phyloP scores from a whole-genome alignment of 2,888 invertebrate genomes.

The Limulus polyphemus region DNA sequence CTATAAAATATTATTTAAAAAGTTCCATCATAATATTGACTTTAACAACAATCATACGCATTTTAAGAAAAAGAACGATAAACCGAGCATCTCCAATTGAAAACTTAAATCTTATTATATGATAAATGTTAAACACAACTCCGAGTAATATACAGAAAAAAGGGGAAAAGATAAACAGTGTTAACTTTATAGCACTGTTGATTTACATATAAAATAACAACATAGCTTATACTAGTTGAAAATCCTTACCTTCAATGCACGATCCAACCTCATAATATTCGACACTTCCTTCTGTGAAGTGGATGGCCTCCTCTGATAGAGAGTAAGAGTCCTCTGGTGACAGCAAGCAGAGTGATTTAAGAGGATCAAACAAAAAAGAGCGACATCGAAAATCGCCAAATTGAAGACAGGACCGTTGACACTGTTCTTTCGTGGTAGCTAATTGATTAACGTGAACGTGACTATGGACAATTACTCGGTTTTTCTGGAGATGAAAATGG shows the following conservation, averaged over 20 bases:
- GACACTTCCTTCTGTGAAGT: not conserved
- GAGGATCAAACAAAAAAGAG: constrained; percentile 11
- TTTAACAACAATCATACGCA: too few species aligned
- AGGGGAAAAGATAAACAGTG: too few species aligned
- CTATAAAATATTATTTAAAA: too few species aligned
- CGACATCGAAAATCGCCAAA: constrained; percentile 15
- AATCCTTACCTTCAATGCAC: constrained; percentile 16
- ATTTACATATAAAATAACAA: too few species aligned
- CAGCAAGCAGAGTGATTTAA: constrained; percentile 7
- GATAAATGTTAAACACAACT: too few species aligned
- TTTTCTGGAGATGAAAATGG: constrained; percentile 10
- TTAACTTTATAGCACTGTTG: too few species aligned
- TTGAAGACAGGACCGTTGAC: constrained; percentile 12
- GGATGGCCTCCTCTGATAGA: not conserved
- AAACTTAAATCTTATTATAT: too few species aligned
- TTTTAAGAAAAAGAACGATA: too few species aligned
- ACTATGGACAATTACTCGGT: constrained; percentile 8
- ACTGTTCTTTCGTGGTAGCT: constrained; percentile 7
- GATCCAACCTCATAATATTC: constrained; percentile 16
- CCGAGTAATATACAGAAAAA: too few species aligned
- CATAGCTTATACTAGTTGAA: too few species aligned
- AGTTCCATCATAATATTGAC: too few species aligned
- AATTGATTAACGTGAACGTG: constrained; percentile 7
- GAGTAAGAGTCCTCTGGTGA: constrained; percentile 16
- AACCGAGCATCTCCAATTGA: too few species aligned